Base-by-base conservation (phyloP, 2,113 vertebrate species). In the Nerophis ophidion region DNA sequence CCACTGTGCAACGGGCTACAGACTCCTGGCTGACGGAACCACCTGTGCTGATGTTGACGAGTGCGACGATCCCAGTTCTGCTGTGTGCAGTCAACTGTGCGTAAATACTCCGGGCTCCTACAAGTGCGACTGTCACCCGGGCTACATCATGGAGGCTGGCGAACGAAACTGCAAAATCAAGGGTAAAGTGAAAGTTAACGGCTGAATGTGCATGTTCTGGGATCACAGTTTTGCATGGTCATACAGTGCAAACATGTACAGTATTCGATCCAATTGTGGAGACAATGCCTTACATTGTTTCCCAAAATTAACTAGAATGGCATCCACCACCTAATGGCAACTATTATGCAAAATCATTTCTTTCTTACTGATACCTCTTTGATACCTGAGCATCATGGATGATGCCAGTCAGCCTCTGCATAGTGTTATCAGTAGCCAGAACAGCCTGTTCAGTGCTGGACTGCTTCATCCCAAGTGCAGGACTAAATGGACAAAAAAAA, bases 31-130 rank as follows among this genome's bases (percentile, higher is more conserved):
- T 15, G 78, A 90, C 0, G 47, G 79, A 1, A 16, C 49, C 26
- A 78, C 75, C 35, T 98, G 96, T 53, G 4, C 33, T 6, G 95
- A 98, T 38, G 68, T 93, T 46, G 77, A 97, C 0, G 95, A 98
- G 71, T 98, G 96, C 73, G 68, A 7, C 0, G 81, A 73, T 52
- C 0, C 0, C 12, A 48, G 19, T 0, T 15, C 80, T 8, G 33
- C 2, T 48, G 72, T 80, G 26, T 98, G 95, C 84, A 92, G 91
- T 80, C 96, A 98, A 64, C 85, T 71, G 0, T 97, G 95, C 60
- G 11, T 83, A 45, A 96, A 98, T 55, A 75, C 63, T 0, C 49
- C 60, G 0, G 95, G 95, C 6, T 92, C 92, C 6, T 97, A 92
- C 70, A 67, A 26, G 57, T 98, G 94, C 60, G 63, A 68, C 53